A percentile compares a stretch with the other conserved stretches of the same genome.
phyloP scores from a whole-genome alignment of 2,888 invertebrate genomes.

The Coleophora deauratella region DNA sequence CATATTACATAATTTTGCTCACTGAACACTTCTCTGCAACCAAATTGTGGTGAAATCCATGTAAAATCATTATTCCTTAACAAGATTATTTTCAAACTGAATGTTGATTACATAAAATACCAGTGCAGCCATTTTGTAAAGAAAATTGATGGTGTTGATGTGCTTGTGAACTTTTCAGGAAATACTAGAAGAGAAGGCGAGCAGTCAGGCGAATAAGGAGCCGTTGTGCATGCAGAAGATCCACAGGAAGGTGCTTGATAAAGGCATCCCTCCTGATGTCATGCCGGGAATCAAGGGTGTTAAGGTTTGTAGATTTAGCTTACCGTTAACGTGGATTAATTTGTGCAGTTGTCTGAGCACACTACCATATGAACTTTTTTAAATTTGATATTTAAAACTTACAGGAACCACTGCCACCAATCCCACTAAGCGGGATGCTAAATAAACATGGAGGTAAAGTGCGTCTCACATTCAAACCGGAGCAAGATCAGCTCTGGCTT shows the following conservation, averaged over 20 bases:
- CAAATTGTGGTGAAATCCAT: too few species aligned
- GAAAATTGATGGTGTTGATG: not conserved
- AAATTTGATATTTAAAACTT: not conserved
- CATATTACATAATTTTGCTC: too few species aligned
- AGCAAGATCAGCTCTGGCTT: slow-evolving; percentile 92
- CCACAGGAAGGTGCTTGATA: slow-evolving; percentile 90
- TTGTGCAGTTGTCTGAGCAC: too few species aligned
- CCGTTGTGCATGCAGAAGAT: slow-evolving; percentile 83
- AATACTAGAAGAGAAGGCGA: slow-evolving; percentile 76
- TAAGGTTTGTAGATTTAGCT: slow-evolving; percentile 73
- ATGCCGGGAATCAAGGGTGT: slow-evolving; percentile 89
- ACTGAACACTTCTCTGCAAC: too few species aligned
- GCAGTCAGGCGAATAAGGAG: slow-evolving; percentile 76
- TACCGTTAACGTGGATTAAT: too few species aligned
- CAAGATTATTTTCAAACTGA: too few species aligned
- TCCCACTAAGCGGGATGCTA: slow-evolving; percentile 90
- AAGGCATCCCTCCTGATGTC: slow-evolving; percentile 91
- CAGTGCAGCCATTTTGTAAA: not conserved
- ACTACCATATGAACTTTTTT: too few species aligned
- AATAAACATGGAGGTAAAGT: slow-evolving; percentile 93
- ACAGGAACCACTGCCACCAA: slow-evolving; percentile 85
- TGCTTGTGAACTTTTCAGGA: slow-evolving; percentile 50
- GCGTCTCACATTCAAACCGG: slow-evolving; percentile 92
- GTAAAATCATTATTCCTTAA: too few species aligned
- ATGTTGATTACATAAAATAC: too few species aligned